Base-by-base conservation (phyloP, 2,888 invertebrate genomes). In the Ormia ochracea region DNA sequence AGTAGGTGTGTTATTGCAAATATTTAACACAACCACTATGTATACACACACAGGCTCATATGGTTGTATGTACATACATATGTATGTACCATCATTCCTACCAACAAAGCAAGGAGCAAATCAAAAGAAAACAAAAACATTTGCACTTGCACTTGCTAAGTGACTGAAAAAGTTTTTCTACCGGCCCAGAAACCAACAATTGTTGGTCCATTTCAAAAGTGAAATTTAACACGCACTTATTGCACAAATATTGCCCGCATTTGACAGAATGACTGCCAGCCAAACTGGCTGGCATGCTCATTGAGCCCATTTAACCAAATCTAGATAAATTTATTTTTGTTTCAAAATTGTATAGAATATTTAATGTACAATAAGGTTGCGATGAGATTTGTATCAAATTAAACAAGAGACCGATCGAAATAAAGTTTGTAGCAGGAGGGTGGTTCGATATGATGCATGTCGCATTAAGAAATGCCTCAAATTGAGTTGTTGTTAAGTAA, bases 81-180 rank as follows among this genome's bases (percentile, higher is more conserved):
- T n/a, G n/a, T n/a, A n/a, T n/a, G n/a, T 68, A 21, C 70, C 61
- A 72, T 21, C 41, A 72, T 61, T 31, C 7, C 6, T n/a, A 38
- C 28, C 26, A 48, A 50, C 54, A 73, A 45, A 38, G 56, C 56
- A 52, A 58, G 48, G 12, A 50, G 21, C 75, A 79, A 65, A 56
- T 45, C 52, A 61, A 61, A 69, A 48, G 33, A 45, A 45, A 45
- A 45, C 26, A 52, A 17, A 68, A 85, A 85, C 85, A 86, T 82
- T 86, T 83, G 85, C 88, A 87, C 82, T 86, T 83, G 85, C 88
- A 87, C 87, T 87, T 85, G 84, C 86, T 84, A 85, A 84, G 68
- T 75, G 83, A 81, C 82, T 84, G 72, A 78, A 77, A 69, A 36
- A 26, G 31, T 17, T 7, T 50, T 17, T 76, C 31, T 82, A 82